Evolutionary conservation across 2,888 invertebrate genomes (phyloP).

Genomic region (Megaustenia siamemsis): DNA sequence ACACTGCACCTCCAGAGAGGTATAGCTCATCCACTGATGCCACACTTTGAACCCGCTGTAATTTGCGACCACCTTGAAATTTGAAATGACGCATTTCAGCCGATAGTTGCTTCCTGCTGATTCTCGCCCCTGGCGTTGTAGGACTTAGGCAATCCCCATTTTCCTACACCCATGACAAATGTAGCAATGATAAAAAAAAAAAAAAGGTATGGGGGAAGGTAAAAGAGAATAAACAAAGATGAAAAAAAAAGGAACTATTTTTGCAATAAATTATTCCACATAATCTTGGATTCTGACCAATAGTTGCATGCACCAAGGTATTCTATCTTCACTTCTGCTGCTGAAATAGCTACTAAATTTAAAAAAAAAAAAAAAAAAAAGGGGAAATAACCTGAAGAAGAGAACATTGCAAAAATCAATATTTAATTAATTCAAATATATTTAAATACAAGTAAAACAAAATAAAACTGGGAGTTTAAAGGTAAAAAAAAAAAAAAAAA

Average conservation of each 20-base stretch:
- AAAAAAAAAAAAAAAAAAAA: neutral
- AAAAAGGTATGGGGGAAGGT: neutral
- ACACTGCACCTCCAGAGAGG: conserved; percentile 69
- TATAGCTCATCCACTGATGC: conserved; percentile 76
- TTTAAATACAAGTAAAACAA: neutral
- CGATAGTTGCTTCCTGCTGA: conserved; percentile 67
- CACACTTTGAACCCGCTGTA: conserved; percentile 77
- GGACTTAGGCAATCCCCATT: conserved; percentile 88
- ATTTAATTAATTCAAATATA: neutral
- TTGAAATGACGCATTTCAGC: conserved; percentile 81
- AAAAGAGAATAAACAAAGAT: neutral
- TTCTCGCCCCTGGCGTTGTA: conserved; percentile 72
- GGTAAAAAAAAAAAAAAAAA: neutral
- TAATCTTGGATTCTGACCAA: neutral
- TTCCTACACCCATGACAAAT: conserved; percentile 83
- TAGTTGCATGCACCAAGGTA: neutral
- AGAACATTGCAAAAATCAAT: neutral
- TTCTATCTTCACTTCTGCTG: neutral
- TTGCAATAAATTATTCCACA: neutral
- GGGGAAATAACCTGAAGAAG: neutral
- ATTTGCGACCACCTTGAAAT: conserved; percentile 91
- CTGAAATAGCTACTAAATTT: neutral
- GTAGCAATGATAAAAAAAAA: neutral
- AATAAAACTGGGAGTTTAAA: neutral
- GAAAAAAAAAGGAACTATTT: neutral